These are phyloP conservation scores for Lissonota sp. DNA, from an alignment of 2,888 invertebrate genomes.

Conservation along the genomic window DNA sequence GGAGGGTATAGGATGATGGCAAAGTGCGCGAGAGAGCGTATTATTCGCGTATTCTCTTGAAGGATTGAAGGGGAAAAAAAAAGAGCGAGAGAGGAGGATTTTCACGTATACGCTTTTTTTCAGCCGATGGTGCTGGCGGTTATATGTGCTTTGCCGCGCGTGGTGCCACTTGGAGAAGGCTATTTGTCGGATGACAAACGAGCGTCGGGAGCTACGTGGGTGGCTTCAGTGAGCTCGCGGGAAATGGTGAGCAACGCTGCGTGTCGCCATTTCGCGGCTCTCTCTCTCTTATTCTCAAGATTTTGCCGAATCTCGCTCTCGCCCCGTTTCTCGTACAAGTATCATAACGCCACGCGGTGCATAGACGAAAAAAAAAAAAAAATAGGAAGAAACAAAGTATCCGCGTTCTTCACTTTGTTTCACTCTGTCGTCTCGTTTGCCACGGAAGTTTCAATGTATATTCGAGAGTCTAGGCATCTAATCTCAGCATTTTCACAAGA, in stretches of 20 bases:
- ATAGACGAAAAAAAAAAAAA: constrained; percentile 31
- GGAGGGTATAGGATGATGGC: constrained; percentile 32
- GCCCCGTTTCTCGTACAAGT: constrained; percentile 63
- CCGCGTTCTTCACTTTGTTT: constrained; percentile 23
- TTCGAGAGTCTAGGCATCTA: too few species aligned
- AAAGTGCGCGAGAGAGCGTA: constrained; percentile 35
- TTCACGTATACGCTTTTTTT: constrained; percentile 58
- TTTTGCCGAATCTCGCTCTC: constrained; percentile 65
- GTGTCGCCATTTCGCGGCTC: constrained; percentile 79
- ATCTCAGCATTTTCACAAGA: too few species aligned
- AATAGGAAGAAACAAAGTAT: constrained; percentile 52
- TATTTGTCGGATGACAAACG: constrained; percentile 84
- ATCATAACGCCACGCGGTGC: constrained; percentile 30
- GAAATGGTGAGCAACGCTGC: constrained; percentile 83
- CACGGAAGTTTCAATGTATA: neutral
- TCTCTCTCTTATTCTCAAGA: constrained; percentile 42
- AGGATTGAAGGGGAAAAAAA: constrained; percentile 54
- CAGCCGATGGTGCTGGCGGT: constrained; percentile 55
- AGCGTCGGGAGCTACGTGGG: constrained; percentile 82
- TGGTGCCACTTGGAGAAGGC: constrained; percentile 73
- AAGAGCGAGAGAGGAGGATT: constrained; percentile 59
- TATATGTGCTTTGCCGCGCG: constrained; percentile 55
- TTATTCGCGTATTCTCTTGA: constrained; percentile 44
- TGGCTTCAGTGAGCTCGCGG: constrained; percentile 81
- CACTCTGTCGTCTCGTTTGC: constrained; percentile 31